phyloP scores from a whole-genome alignment of 2,113 vertebrate genomes.

The Pandion haliaetus region DNA sequence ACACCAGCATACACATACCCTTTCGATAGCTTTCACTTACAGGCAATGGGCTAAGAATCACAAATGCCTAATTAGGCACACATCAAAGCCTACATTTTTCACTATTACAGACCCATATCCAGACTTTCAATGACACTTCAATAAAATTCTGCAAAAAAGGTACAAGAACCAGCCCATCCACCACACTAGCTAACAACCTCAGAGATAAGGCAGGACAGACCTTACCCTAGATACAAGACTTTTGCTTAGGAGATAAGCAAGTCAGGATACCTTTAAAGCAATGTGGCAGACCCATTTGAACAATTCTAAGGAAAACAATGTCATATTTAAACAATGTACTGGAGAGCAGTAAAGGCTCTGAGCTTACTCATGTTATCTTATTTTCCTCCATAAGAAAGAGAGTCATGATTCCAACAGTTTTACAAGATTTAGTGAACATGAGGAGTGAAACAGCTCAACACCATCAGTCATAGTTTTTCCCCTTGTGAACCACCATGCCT shows the following conservation, averaged over 20 bases:
- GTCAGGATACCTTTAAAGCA: neutral
- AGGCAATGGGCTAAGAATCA: neutral
- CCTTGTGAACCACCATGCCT: neutral
- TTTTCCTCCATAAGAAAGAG: neutral
- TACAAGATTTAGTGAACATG: neutral
- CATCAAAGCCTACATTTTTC: neutral
- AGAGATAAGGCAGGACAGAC: neutral
- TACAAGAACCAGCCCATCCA: neutral
- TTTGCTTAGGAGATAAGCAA: neutral
- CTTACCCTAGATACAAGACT: neutral
- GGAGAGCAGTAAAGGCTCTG: neutral
- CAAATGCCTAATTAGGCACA: neutral
- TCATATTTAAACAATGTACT: neutral
- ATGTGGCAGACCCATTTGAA: neutral
- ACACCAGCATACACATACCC: accelerated
- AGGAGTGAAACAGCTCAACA: neutral
- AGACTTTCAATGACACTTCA: neutral
- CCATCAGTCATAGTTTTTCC: neutral
- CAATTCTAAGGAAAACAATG: neutral
- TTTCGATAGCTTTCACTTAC: neutral
- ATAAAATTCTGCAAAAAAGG: neutral
- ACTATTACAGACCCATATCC: neutral
- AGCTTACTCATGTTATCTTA: neutral
- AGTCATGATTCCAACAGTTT: neutral
- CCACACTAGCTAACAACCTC: neutral